These are phyloP conservation scores for Diabrotica balteata DNA, from an alignment of 2,888 invertebrate species.

Conservation along the genomic window DNA sequence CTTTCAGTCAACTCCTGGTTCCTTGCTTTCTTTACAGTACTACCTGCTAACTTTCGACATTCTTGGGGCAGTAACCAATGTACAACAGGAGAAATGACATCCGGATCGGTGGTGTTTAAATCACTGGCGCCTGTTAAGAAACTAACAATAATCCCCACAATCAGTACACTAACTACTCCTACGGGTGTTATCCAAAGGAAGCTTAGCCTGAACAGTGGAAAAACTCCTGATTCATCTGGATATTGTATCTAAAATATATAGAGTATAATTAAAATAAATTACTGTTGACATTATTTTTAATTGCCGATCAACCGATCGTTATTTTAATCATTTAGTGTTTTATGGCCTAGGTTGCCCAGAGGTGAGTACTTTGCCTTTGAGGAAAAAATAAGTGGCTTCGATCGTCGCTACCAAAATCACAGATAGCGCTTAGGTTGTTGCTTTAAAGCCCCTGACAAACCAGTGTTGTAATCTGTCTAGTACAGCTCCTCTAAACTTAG, in stretches of 20 bases:
- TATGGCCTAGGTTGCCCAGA: no score
- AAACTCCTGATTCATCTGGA: conserved; percentile 65
- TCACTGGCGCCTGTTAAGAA: conserved; percentile 65
- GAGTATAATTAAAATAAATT: not conserved
- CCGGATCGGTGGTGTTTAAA: conserved; percentile 64
- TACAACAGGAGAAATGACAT: conserved; percentile 68
- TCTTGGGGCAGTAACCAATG: conserved; percentile 60
- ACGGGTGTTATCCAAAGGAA: conserved; percentile 84
- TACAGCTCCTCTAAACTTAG: no score
- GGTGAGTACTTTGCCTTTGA: no score
- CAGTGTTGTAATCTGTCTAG: no score
- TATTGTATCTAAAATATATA: conserved; percentile 37
- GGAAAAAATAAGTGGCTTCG: no score
- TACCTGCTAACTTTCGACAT: conserved; percentile 45
- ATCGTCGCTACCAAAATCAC: no score
- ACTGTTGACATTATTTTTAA: no score
- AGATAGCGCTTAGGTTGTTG: no score
- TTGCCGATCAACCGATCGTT: no score
- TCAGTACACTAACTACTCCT: conserved; percentile 71
- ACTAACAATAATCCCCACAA: conserved; percentile 73
- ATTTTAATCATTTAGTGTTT: no score
- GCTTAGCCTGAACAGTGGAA: conserved; percentile 78
- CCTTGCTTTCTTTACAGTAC: conserved; percentile 42
- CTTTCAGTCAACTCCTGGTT: conserved; percentile 35
- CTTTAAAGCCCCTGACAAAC: no score